A percentile compares a stretch with the other conserved stretches of the same genome.
phyloP scores from a whole-genome alignment of 1,140 invertebrate species.

The Penaeus japonicus region DNA sequence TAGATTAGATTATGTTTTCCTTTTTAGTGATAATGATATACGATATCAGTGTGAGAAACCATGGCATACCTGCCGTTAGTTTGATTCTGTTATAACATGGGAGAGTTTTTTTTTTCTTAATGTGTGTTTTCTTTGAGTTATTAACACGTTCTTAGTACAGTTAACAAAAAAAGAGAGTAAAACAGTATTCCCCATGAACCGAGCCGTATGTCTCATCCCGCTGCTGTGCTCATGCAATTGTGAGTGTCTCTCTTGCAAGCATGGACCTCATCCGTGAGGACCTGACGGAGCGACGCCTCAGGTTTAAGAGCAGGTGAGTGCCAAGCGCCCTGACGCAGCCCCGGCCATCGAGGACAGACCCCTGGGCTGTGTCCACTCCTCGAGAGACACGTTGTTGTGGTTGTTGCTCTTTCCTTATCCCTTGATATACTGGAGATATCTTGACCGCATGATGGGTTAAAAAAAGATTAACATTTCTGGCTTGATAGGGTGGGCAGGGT shows the following conservation, averaged over 20 bases:
- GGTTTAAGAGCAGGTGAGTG: slow-evolving; percentile 57
- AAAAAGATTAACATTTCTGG: slow-evolving; percentile 13
- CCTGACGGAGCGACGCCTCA: slow-evolving; percentile 54
- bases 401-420: not conserved
- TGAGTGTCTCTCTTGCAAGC: slow-evolving; percentile 54
- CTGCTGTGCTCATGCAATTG: slow-evolving; percentile 22
- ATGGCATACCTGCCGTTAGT: too few relatives aligned
- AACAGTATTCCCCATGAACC: too few relatives aligned
- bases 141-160: too few relatives aligned
- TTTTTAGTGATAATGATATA: too few relatives aligned
- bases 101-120: too few relatives aligned
- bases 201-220: not conserved
- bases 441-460: slow-evolving; percentile 24
- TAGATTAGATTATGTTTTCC: too few relatives aligned
- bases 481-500: slow-evolving; percentile 37
- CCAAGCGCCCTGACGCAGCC: not conserved
- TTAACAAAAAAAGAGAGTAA: too few relatives aligned
- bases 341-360: not conserved
- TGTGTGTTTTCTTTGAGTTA: too few relatives aligned
- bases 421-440: slow-evolving; percentile 42
- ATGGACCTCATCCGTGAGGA: slow-evolving; percentile 57
- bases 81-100: too few relatives aligned
- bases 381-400: not conserved
- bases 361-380: not conserved
- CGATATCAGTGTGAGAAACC: too few relatives aligned